Conservation (phyloP, 2,797 vertebrate genomes). For the Notoglanidium macrostoma region DNA sequence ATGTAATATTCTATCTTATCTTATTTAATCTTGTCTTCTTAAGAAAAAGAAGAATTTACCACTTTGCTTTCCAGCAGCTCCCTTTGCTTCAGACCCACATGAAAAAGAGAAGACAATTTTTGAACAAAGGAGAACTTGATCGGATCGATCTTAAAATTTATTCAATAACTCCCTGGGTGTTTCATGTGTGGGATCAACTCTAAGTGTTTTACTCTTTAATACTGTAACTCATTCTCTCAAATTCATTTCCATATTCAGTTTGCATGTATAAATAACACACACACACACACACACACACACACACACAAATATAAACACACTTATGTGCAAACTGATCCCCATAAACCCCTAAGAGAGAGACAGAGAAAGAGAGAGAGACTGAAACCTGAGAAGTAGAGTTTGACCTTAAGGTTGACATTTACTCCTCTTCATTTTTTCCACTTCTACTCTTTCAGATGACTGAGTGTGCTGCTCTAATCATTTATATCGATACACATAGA, state of each 20-base stretch:
- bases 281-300: neutral
- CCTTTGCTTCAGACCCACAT: too few relatives aligned
- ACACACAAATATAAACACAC: neutral
- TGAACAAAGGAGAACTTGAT: too few relatives aligned
- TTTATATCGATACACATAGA: neutral
- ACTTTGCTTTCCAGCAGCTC: too few relatives aligned
- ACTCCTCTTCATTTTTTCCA: slow-evolving; percentile 2
- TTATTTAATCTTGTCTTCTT: neutral
- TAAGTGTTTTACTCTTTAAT: neutral
- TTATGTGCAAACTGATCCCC: neutral
- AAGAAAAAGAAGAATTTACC: too few relatives aligned
- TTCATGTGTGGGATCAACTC: neutral
- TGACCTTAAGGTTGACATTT: slow-evolving; percentile 7
- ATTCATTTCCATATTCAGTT: slow-evolving; percentile 6
- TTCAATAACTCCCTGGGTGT: neutral
- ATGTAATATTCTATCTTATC: neutral
- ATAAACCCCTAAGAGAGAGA: neutral
- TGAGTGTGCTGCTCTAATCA: neutral
- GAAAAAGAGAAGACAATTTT: too few relatives aligned
- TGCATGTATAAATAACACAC: slow-evolving; percentile 3
- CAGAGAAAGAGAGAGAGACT: neutral
- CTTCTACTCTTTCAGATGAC: slow-evolving; percentile 13
- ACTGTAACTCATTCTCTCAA: neutral
- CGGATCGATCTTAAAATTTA: neutral
- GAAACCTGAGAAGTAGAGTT: neutral